phyloP scores from a whole-genome alignment of 2,888 invertebrate species.

The Tromatobia lineatoria region DNA sequence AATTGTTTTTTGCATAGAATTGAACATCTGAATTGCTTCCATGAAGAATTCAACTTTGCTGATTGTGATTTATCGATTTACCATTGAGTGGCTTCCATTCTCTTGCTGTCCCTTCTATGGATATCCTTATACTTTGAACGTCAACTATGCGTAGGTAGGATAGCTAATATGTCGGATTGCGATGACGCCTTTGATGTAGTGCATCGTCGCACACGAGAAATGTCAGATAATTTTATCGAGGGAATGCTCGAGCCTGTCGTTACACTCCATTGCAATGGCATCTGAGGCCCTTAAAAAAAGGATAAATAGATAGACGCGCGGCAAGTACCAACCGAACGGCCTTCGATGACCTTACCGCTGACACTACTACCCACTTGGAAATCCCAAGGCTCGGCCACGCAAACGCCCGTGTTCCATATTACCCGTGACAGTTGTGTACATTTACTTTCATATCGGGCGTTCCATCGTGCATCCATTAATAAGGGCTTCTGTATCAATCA shows the following conservation, averaged over 20 bases:
- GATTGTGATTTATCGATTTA: too few species aligned
- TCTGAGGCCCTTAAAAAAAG: constrained; percentile 68
- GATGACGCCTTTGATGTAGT: constrained; percentile 4
- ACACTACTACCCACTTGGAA: constrained; percentile 33
- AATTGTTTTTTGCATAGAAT: too few species aligned
- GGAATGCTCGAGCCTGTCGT: constrained; percentile 6
- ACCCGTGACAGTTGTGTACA: constrained; percentile 55
- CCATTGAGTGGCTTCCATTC: too few species aligned
- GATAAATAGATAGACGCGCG: constrained; percentile 46
- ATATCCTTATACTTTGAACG: too few species aligned
- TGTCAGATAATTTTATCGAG: background rate
- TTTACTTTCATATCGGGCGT: constrained; percentile 77
- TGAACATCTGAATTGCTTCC: too few species aligned
- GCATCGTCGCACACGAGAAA: constrained; percentile 22
- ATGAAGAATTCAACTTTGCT: too few species aligned
- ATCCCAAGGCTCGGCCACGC: constrained; percentile 11
- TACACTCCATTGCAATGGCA: constrained; percentile 57
- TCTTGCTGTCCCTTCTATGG: background rate
- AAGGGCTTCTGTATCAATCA: too few species aligned
- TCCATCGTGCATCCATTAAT: constrained; percentile 16
- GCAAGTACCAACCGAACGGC: constrained; percentile 66
- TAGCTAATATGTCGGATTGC: background rate
- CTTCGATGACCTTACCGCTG: constrained; percentile 73
- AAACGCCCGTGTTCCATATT: constrained; percentile 46
- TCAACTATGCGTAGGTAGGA: background rate